Percentiles rank a stretch among this genome's conserved stretches.
Evolutionary conservation across 1,140 invertebrate genomes (phyloP).

Genomic region (Pissodes strobi): DNA sequence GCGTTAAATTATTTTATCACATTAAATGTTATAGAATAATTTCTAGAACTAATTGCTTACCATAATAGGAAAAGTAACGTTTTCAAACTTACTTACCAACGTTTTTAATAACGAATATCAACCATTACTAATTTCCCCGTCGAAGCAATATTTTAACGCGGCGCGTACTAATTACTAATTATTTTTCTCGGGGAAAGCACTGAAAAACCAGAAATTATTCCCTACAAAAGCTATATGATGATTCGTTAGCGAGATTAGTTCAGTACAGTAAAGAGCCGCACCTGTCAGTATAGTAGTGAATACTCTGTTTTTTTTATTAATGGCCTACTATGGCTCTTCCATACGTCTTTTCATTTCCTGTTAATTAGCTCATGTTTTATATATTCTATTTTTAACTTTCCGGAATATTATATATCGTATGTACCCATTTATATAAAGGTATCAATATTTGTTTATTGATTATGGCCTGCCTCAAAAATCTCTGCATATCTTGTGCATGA

Average conservation of each 20-base stretch:
- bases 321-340: conserved; percentile 5
- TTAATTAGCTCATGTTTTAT: conserved; percentile 1
- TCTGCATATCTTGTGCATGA: too few species aligned
- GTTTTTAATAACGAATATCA: not conserved
- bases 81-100: not conserved
- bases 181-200: conserved; percentile 1
- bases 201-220: conserved; percentile 14
- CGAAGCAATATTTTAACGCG: not conserved
- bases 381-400: not conserved
- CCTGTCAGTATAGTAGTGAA: not conserved
- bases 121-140: not conserved
- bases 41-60: too few species aligned
- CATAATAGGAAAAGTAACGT: too few species aligned
- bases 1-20: too few species aligned
- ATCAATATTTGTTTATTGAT: too few species aligned
- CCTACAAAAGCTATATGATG: conserved; percentile 4
- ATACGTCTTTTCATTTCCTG: conserved; percentile 4
- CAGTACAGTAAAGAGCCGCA: conserved; percentile 7
- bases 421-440: too few species aligned
- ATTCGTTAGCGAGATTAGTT: conserved; percentile 11
- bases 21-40: too few species aligned
- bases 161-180: conserved; percentile 6
- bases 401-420: too few species aligned
- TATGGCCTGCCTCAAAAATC: too few species aligned
- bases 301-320: conserved; percentile 2